phyloP scores from a whole-genome alignment of 2,888 invertebrate genomes.

The Lomographa bimaculata region DNA sequence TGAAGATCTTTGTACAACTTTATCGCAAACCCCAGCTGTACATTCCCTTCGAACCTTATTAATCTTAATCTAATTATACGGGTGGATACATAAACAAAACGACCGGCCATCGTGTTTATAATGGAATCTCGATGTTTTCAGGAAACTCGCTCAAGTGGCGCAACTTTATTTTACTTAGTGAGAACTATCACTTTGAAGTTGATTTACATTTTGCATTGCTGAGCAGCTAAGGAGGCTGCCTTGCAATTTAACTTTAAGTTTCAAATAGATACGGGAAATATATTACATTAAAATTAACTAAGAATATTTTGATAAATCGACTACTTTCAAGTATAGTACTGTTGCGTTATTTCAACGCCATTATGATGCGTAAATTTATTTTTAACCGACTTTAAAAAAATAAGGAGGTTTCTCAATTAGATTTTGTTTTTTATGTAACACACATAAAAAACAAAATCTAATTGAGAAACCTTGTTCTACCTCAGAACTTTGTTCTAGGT shows the following conservation, averaged over 20 bases:
- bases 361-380: too few relatives aligned
- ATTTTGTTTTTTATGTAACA: too few relatives aligned
- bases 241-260: slow-evolving; percentile 1
- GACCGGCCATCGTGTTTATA: slow-evolving; percentile 17
- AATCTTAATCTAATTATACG: slow-evolving; percentile 28
- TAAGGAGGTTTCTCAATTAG: too few relatives aligned
- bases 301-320: too few relatives aligned
- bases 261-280: too few relatives aligned
- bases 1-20: slow-evolving; percentile 16
- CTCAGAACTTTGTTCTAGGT: too few relatives aligned
- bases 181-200: slow-evolving; percentile 12
- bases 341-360: too few relatives aligned
- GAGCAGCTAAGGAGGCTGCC: not conserved
- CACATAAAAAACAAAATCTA: too few relatives aligned
- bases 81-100: slow-evolving; percentile 25
- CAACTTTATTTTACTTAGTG: slow-evolving; percentile 19
- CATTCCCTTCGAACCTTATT: slow-evolving; percentile 25
- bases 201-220: slow-evolving; percentile 15
- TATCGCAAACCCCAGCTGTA: slow-evolving; percentile 22
- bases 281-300: too few relatives aligned
- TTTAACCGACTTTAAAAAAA: too few relatives aligned
- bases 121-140: slow-evolving; percentile 24
- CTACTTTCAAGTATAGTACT: too few relatives aligned
- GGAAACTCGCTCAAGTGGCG: slow-evolving; percentile 12
- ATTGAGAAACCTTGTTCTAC: too few relatives aligned